phyloP scores from a whole-genome alignment of 2,113 vertebrate species.

The Plecotus auritus region DNA sequence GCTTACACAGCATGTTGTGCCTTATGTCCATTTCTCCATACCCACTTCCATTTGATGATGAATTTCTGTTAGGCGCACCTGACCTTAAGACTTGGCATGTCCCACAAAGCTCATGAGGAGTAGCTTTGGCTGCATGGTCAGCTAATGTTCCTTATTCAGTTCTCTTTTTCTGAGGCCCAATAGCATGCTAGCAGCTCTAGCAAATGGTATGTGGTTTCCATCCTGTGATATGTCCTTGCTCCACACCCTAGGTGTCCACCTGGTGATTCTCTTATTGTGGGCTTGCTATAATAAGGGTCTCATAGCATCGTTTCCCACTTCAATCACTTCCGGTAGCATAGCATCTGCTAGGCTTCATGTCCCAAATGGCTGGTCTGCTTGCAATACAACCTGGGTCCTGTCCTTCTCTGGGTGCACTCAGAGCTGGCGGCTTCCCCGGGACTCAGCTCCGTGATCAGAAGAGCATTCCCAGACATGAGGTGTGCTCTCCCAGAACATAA shows the following conservation, averaged over 20 bases:
- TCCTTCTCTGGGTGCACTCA: not conserved
- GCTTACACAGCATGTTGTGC: not conserved
- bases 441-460: not conserved
- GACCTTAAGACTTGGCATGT: not conserved
- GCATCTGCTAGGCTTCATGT: not conserved
- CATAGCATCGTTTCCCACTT: not conserved
- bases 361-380: not conserved
- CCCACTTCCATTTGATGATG: not conserved
- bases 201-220: not conserved
- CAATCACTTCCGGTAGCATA: not conserved
- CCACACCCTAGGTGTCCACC: no score
- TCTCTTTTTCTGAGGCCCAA: not conserved
- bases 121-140: not conserved
- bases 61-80: not conserved
- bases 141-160: no score
- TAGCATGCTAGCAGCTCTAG: not conserved
- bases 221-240: not conserved
- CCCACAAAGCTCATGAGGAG: not conserved
- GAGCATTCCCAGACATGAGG: not conserved
- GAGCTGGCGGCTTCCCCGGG: fast-evolving
- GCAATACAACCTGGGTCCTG: not conserved
- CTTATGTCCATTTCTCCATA: not conserved
- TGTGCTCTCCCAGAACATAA: not conserved
- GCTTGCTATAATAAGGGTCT: no score
- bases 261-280: not conserved